These are phyloP conservation scores for Sphaerophoria rueppellii DNA, from an alignment of 2,888 invertebrate genomes.

Conservation along the genomic window DNA sequence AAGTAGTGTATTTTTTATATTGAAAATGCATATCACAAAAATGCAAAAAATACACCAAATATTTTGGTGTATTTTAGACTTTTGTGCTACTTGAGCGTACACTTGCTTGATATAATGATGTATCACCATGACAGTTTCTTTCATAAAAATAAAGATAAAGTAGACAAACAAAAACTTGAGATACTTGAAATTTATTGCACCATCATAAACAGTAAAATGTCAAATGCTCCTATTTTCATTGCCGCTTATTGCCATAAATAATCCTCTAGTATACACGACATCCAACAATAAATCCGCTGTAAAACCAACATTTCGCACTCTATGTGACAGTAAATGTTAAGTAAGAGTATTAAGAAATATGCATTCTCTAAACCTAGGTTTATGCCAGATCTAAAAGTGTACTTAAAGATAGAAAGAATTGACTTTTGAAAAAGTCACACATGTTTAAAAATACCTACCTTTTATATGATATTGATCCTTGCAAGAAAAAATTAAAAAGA, in stretches of 20 bases:
- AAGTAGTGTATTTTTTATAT: too few relatives aligned
- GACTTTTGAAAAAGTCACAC: background rate
- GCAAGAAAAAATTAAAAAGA: background rate
- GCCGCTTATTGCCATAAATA: conserved; percentile 47
- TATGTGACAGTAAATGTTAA: conserved; percentile 33
- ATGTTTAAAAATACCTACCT: too few relatives aligned
- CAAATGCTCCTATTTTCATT: conserved; percentile 60
- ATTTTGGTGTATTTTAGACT: too few relatives aligned
- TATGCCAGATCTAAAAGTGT: conserved; percentile 17
- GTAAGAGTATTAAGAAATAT: conserved; percentile 47
- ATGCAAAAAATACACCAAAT: too few relatives aligned
- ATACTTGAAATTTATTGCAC: conserved; percentile 62
- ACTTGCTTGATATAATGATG: conserved; percentile 28
- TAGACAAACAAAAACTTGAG: conserved; percentile 11
- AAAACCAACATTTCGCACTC: background rate
- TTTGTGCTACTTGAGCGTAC: too few relatives aligned
- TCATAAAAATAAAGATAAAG: background rate
- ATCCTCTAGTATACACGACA: conserved; percentile 27
- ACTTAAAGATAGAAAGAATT: background rate
- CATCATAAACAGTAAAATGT: conserved; percentile 68
- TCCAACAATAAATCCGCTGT: conserved; percentile 37
- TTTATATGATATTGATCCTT: too few relatives aligned
- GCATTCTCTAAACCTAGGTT: conserved; percentile 47
- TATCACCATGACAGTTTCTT: conserved; percentile 20
- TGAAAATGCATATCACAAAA: too few relatives aligned